phyloP scores from a whole-genome alignment of 2,797 vertebrate genomes.

The Ambastaia sidthimunki region DNA sequence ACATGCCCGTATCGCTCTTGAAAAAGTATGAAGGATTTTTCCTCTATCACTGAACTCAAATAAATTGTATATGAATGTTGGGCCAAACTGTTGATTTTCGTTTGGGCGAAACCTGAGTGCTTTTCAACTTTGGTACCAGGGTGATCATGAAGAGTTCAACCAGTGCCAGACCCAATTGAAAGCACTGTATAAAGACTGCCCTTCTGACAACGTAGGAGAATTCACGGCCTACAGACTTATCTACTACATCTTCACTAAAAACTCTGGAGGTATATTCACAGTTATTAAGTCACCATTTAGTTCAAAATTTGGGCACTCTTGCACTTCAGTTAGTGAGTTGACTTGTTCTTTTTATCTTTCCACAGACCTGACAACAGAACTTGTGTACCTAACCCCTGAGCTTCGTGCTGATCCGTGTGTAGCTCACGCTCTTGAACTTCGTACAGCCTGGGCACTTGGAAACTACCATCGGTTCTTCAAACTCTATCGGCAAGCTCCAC shows the following conservation, averaged over 20 bases:
- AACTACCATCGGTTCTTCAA: conserved; percentile 92
- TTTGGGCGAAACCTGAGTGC: neutral
- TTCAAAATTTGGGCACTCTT: neutral
- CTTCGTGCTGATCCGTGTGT: conserved; percentile 85
- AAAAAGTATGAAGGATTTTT: conserved; percentile 79
- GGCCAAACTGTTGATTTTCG: neutral
- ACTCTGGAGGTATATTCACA: conserved; percentile 83
- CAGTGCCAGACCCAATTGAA: conserved; percentile 95
- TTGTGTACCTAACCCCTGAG: conserved; percentile 86
- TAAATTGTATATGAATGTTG: neutral
- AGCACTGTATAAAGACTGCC: conserved; percentile 86
- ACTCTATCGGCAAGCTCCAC: conserved; percentile 84
- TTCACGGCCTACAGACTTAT: conserved; percentile 91
- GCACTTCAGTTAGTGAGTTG: neutral
- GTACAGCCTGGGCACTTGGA: conserved; percentile 89
- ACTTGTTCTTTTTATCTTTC: neutral
- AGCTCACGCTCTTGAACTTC: conserved; percentile 84
- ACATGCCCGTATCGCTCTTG: conserved; percentile 91
- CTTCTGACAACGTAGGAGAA: conserved; percentile 89
- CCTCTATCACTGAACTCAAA: neutral
- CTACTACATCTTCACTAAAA: conserved; percentile 94
- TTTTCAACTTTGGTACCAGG: conserved; percentile 69
- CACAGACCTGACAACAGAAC: conserved; percentile 88
- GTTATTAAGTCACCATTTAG: neutral
- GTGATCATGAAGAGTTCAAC: conserved; percentile 95